Evolutionary conservation across 2,797 vertebrate genomes (phyloP), one percentile per base, ranked within the genome.

Genomic region (Nothura maculosa): DNA sequence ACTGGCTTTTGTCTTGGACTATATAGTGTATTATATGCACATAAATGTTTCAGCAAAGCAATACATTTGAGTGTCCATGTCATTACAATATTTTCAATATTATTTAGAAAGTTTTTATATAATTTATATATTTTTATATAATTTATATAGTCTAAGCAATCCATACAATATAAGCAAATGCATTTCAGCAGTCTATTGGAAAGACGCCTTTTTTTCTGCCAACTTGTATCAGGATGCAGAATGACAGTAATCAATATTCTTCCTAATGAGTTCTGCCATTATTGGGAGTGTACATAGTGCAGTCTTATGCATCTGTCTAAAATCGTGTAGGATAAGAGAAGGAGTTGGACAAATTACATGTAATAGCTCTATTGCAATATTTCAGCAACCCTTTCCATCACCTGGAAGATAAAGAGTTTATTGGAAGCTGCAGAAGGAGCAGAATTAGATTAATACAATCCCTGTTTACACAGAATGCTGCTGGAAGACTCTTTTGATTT

Each of bases 61-160:
- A 14, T 47, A 78, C 34, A 58, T 81, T 75, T 75, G n/a, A 19
- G 45, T 60, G 24, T 68, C 78, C 75, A 27, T 92, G 58, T 67
- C 85, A 89, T 45, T 86, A 85, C 90, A 63, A 13, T 28, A 28
- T 80, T 94, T 95, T 77, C 30, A 48, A 2, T 73, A 91, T 85
- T 61, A 87, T 20, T 66, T 91, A 85, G 43, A 92, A 42, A 76
- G 87, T 87, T 84, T 70, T 73, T 91, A 69, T 10, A 21, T 73
- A 10, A 85, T 70, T 73, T 91, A 69, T 10, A 21, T 73, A 10
- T n/a, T n/a, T n/a, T n/a, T n/a, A n/a, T n/a, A n/a, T n/a, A n/a
- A 85, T 70, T 73, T 91, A 69, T 10, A 21, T 73, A 10, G 66
- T 91, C 72, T 94, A 79, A 96, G 93, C 92, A 93, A 95, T 89